Percentiles rank a stretch among this genome's conserved stretches.
phyloP scores from a whole-genome alignment of 2,113 vertebrate genomes.

The Castor canadensis region DNA sequence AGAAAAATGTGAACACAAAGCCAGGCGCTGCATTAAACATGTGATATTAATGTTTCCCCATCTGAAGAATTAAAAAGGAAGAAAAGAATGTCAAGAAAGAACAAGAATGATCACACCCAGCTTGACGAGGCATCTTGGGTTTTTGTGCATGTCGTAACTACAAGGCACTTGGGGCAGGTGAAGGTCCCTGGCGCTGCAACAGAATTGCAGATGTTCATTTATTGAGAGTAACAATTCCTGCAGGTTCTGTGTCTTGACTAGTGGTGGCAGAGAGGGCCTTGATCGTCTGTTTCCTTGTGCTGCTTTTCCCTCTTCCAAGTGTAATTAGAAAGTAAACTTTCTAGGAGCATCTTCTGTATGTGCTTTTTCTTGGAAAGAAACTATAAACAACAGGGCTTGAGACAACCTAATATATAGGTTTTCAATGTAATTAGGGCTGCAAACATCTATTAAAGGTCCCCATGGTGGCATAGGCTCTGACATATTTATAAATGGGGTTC shows the following conservation, averaged over 20 bases:
- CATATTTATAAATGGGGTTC: rapidly evolving
- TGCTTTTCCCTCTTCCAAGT: background rate
- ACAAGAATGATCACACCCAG: rapidly evolving
- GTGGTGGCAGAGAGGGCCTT: no score
- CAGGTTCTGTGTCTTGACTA: rapidly evolving
- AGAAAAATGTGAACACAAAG: slow-evolving; percentile 64
- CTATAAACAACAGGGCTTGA: background rate
- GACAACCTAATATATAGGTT: background rate
- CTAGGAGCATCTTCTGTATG: background rate
- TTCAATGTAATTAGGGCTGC: rapidly evolving
- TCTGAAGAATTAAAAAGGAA: background rate
- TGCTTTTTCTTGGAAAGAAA: background rate
- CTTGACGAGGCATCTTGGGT: rapidly evolving
- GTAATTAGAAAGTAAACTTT: background rate
- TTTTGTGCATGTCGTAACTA: background rate
- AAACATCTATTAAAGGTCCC: background rate
- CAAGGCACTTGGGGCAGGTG: no score
- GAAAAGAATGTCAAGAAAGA: background rate
- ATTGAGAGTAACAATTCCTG: rapidly evolving
- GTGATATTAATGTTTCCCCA: background rate
- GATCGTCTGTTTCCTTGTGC: background rate
- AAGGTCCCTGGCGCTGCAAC: rapidly evolving
- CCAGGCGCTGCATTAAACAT: slow-evolving; percentile 10
- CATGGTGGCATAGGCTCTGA: rapidly evolving
- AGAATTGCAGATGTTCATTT: rapidly evolving